A percentile compares a stretch with the other conserved stretches of the same genome.
Evolutionary conservation across 92 coral and sea anemone genomes (phyloP).

Genomic region (Porites evermanni): DNA sequence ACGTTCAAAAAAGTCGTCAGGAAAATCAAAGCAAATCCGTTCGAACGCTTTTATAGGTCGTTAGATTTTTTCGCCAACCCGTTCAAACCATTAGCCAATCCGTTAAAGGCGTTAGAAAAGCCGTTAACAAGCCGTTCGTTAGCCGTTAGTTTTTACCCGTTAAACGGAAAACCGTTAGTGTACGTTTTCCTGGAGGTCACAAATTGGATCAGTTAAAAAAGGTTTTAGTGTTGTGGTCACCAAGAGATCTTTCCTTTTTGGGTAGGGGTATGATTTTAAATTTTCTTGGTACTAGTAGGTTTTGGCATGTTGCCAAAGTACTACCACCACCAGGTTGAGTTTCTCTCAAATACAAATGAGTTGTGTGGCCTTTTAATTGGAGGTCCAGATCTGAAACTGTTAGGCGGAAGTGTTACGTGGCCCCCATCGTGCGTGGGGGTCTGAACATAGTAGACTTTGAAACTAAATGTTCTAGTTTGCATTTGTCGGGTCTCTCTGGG

Average conservation of each 20-base stretch:
- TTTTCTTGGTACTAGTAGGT: background rate
- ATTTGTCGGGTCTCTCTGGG: background rate
- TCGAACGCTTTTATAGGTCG: no score
- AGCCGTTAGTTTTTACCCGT: no score
- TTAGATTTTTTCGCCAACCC: no score
- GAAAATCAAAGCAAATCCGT: no score
- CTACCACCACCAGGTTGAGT: constrained; percentile 10
- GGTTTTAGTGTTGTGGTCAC: constrained; percentile 14
- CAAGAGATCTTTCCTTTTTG: background rate
- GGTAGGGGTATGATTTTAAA: constrained; percentile 10
- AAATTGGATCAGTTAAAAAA: background rate
- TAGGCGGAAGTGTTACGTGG: background rate
- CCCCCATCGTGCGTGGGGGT: background rate
- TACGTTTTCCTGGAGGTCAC: no score
- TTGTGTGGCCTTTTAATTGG: constrained; percentile 33
- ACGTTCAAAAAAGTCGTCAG: no score
- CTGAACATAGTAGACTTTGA: background rate
- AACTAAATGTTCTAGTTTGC: background rate
- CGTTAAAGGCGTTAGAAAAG: no score
- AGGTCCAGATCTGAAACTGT: constrained; percentile 5
- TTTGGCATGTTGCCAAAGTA: constrained; percentile 18
- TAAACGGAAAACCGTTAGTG: no score
- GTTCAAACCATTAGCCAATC: no score
- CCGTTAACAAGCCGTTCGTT: no score
- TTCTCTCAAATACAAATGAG: background rate